These are phyloP conservation scores for Vireo griseus DNA, from an alignment of 2,797 vertebrate species.

Conservation along the genomic window DNA sequence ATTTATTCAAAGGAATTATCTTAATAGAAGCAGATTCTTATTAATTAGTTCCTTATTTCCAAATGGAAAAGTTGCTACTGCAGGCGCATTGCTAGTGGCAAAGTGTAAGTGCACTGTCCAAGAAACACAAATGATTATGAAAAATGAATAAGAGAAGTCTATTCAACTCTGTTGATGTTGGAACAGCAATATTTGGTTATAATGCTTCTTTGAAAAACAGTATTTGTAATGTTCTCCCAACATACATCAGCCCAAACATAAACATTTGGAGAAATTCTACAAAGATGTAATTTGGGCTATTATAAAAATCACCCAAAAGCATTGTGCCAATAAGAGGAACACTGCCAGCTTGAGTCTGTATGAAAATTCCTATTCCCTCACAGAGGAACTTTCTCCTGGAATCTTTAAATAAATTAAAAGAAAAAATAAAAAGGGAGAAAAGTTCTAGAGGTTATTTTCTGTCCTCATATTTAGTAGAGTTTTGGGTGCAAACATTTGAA, in stretches of 20 bases:
- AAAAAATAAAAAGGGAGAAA: too few species aligned
- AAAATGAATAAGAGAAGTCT: slow-evolving; percentile 53
- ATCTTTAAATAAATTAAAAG: background rate
- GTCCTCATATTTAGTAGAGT: background rate
- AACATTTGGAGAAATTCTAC: slow-evolving; percentile 29
- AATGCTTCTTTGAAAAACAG: slow-evolving; percentile 46
- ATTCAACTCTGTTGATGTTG: slow-evolving; percentile 55
- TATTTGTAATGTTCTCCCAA: slow-evolving; percentile 15
- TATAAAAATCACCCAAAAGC: background rate
- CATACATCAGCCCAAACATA: background rate
- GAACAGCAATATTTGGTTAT: slow-evolving; percentile 38
- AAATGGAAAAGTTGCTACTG: slow-evolving; percentile 31
- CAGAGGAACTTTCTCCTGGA: background rate
- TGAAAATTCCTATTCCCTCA: background rate
- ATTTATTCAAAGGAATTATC: background rate
- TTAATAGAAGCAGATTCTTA: slow-evolving; percentile 23
- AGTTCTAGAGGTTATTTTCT: background rate
- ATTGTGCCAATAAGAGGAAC: background rate
- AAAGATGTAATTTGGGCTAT: background rate
- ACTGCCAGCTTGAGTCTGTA: background rate
- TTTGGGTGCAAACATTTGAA: background rate
- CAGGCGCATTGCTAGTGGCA: slow-evolving; percentile 20
- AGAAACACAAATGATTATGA: slow-evolving; percentile 62
- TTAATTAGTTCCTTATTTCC: slow-evolving; percentile 33
- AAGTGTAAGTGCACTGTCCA: slow-evolving; percentile 22